Conservation (phyloP, 2,888 invertebrate species). For the Lochmaea capreae region DNA sequence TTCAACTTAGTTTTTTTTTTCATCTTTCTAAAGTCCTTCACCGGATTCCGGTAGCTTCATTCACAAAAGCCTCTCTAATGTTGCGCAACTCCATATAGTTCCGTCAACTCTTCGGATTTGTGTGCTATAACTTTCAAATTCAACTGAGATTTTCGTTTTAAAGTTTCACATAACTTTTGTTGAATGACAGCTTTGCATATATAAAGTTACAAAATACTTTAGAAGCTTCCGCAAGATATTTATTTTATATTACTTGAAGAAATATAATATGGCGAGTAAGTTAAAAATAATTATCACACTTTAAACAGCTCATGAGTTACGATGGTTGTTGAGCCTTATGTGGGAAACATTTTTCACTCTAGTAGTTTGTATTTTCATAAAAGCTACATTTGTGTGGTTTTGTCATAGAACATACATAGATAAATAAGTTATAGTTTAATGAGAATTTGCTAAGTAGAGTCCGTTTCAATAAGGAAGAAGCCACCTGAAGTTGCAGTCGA, state of each 20-base stretch:
- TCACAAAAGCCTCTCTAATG: constrained; percentile 5
- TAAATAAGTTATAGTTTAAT: no score
- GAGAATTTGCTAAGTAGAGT: no score
- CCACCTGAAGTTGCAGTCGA: no score
- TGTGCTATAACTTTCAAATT: constrained; percentile 6
- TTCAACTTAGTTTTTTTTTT: constrained; percentile 3
- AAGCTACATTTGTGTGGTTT: no score
- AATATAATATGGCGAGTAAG: not conserved
- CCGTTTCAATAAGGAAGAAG: no score
- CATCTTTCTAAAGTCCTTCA: not conserved
- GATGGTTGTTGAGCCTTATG: no score
- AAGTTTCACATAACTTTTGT: constrained; percentile 4
- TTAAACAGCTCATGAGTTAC: no score
- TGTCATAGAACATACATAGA: no score
- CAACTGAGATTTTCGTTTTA: constrained; percentile 4
- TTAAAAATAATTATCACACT: no score
- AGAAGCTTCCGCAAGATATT: not conserved
- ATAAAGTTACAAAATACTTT: not conserved
- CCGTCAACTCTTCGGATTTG: constrained; percentile 4
- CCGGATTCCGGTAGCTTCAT: constrained; percentile 1
- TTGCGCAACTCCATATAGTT: not conserved
- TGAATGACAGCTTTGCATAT: constrained; percentile 8
- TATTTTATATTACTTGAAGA: constrained; percentile 4
- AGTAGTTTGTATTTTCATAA: no score
- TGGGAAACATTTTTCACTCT: no score